A percentile compares a stretch with the other conserved stretches of the same genome.
Conservation (phyloP, 2,113 vertebrate species). For the Benitochromis conjunctus region DNA sequence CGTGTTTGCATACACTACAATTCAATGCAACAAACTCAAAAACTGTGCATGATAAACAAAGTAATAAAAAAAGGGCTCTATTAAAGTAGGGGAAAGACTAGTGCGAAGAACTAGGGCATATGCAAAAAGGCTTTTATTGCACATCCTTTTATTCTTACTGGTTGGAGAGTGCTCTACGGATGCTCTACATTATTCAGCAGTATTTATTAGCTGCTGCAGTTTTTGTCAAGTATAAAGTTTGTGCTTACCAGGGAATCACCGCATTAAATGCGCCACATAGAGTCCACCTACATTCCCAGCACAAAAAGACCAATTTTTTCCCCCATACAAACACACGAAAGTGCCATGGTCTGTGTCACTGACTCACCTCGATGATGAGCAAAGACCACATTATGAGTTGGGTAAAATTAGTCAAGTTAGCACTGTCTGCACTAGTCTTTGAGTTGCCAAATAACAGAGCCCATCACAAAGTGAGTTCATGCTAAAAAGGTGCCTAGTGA, state of each 20-base stretch:
- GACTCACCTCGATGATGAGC: background rate
- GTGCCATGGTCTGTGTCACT: background rate
- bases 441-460: background rate
- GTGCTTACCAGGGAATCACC: background rate
- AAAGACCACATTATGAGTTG: background rate
- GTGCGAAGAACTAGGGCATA: background rate
- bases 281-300: background rate
- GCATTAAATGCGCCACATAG: background rate
- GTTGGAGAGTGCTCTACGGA: background rate
- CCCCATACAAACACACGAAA: background rate
- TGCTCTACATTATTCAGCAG: background rate
- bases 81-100: background rate
- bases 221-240: background rate
- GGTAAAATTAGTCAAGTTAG: background rate
- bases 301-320: fast-evolving
- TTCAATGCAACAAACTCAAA: constrained; percentile 31
- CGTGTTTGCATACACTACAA: constrained; percentile 11
- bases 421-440: background rate
- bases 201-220: background rate
- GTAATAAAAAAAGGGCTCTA: background rate
- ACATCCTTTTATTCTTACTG: background rate
- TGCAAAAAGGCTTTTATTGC: background rate
- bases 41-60: constrained; percentile 12
- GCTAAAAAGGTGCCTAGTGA: background rate
- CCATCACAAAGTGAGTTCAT: background rate